These are phyloP conservation scores for Aegithalos caudatus DNA, from an alignment of 2,113 vertebrate genomes.

Conservation along the genomic window DNA sequence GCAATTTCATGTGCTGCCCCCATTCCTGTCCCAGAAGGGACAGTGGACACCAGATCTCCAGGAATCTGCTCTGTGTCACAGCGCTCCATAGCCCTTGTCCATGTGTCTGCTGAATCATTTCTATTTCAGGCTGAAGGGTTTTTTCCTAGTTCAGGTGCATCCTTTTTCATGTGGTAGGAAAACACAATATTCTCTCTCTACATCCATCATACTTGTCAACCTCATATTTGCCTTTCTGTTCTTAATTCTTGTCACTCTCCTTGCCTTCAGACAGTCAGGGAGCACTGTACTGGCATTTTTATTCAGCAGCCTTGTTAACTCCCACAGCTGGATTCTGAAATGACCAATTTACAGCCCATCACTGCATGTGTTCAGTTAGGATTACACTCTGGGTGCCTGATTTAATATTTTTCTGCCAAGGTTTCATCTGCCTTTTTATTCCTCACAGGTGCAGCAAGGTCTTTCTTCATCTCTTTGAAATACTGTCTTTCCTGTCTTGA, in stretches of 20 bases:
- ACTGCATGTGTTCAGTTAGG: background rate
- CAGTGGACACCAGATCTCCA: background rate
- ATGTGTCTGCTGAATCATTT: background rate
- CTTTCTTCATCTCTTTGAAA: background rate
- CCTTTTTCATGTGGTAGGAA: background rate
- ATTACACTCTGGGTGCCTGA: background rate
- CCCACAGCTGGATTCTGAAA: background rate
- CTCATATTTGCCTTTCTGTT: background rate
- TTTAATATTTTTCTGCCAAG: background rate
- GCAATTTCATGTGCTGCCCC: background rate
- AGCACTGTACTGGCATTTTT: background rate
- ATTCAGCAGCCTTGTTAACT: background rate
- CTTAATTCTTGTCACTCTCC: background rate
- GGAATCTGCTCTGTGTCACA: background rate
- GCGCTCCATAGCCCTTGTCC: background rate
- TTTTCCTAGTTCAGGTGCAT: background rate
- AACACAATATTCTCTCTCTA: background rate
- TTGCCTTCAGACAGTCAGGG: background rate
- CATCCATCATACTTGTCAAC: background rate
- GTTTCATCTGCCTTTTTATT: background rate
- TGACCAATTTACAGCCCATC: background rate
- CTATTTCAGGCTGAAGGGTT: background rate
- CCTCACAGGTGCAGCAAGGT: background rate
- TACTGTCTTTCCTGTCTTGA: background rate
- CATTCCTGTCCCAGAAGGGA: background rate